phyloP scores from a whole-genome alignment of 2,888 invertebrate genomes.

The Polydesmus complanatus region DNA sequence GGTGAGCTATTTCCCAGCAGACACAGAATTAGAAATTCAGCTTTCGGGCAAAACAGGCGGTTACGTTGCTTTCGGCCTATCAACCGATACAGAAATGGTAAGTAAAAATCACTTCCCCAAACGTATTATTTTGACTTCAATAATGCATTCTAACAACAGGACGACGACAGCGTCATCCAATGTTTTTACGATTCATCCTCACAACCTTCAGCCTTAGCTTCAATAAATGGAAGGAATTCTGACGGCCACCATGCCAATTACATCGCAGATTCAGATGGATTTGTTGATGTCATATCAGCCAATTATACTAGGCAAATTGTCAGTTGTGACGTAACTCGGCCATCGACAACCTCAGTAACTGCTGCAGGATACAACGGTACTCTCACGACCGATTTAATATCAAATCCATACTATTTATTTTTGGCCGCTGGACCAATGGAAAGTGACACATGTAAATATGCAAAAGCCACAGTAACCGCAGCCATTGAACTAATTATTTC shows the following conservation, averaged over 20 bases:
- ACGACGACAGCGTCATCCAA: conserved; percentile 2
- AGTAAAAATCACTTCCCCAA: not conserved
- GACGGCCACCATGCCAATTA: not conserved
- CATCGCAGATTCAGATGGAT: not conserved
- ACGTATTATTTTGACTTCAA: not conserved
- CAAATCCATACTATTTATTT: not conserved
- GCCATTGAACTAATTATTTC: too few species aligned
- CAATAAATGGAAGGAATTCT: not conserved
- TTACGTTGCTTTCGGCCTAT: conserved; percentile 7
- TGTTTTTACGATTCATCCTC: too few species aligned
- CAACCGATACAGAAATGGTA: conserved; percentile 1
- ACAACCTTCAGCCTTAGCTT: not conserved
- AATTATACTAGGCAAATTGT: not conserved
- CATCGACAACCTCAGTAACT: not conserved
- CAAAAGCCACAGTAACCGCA: too few species aligned
- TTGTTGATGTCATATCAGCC: not conserved
- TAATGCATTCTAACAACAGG: not conserved
- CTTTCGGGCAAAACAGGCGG: not conserved
- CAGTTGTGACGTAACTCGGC: not conserved
- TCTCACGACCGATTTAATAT: not conserved
- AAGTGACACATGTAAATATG: not conserved
- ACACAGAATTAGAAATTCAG: not conserved
- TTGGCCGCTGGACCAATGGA: not conserved
- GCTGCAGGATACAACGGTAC: not conserved
- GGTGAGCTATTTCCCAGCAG: not conserved